Base-by-base conservation (phyloP, 1,140 invertebrate species). In the Steinernema feltiae region DNA sequence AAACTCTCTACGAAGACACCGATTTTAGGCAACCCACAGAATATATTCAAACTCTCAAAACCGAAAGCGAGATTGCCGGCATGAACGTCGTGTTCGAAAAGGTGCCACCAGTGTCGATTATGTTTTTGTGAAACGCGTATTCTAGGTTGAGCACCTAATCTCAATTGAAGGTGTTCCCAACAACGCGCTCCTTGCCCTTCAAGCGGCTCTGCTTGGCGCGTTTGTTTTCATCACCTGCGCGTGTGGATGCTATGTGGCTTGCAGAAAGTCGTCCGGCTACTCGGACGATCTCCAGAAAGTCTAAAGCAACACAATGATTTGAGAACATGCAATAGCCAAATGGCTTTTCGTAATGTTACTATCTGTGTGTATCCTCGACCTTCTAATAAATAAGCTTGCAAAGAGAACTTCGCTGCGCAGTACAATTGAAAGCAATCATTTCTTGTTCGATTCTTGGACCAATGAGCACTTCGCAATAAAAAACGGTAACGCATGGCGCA, bases 241-340 rank as follows among this genome's bases (percentile, higher is more conserved):
- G n/a, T 70, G 73, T 29, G 78, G 74, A 2, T 32, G 73, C 69
- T 78, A 27, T 72, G 35, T 27, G 18, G 21, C 48, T 2, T 35
- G 48, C n/a, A 72, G 63, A 17, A 73, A 72, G 32, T 63, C 53
- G 2, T 35, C 70, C 1, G 76, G 72, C 1, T 79, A 79, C 48
- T 30, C 71, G 3, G 76, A 79, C 69, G 78, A 78, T 31, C 76
- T 79, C 27, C 78, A 79, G 63, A 79, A 79, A 21, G 53, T 72
- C 12, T 77, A 63, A 15, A 63, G 53, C 24, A 63, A 15, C 7
- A 27, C 53, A n/a, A n/a, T n/a, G n/a, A n/a, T n/a, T n/a, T n/a
- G n/a, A n/a, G n/a, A n/a, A n/a, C n/a, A 46, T 46, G n/a, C 41
- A 46, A 46, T 46, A 46, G 41, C 41, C n/a, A 46, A 7, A 46